These are phyloP conservation scores for Venturia canescens DNA, from an alignment of 1,140 invertebrate species.

Conservation along the genomic window DNA sequence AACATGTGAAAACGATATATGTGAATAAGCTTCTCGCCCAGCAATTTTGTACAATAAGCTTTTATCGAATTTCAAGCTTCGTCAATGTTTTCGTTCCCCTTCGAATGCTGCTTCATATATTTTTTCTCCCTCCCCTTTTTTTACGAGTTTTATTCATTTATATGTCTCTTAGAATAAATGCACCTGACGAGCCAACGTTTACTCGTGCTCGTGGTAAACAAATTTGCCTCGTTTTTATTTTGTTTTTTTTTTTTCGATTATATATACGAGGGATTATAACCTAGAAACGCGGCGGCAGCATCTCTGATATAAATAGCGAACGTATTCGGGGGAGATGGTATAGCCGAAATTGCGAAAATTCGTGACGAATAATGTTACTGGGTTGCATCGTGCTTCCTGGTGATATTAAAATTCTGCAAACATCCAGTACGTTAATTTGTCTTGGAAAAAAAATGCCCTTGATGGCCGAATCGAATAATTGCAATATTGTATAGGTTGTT, in stretches of 20 bases:
- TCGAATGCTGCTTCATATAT: neutral
- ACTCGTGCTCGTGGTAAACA: neutral
- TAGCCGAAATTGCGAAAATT: too few relatives aligned
- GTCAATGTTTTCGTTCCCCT: neutral
- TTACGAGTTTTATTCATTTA: constrained; percentile 6
- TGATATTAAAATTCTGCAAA: too few relatives aligned
- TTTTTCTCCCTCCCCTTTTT: neutral
- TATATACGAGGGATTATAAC: neutral
- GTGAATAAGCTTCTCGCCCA: neutral
- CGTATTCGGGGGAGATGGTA: too few relatives aligned
- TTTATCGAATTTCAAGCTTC: neutral
- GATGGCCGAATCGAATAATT: too few relatives aligned
- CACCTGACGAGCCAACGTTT: neutral
- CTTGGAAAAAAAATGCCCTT: too few relatives aligned
- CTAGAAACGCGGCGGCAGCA: too few relatives aligned
- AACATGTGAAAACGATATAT: neutral
- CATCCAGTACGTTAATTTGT: too few relatives aligned
- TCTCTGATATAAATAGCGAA: too few relatives aligned
- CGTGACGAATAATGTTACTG: too few relatives aligned
- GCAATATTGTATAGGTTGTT: too few relatives aligned
- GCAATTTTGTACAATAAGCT: constrained; percentile 10
- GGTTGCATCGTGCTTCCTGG: too few relatives aligned
- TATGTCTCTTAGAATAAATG: neutral
- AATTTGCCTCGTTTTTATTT: neutral
- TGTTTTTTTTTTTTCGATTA: neutral